Evolutionary conservation across 2,888 invertebrate species (phyloP).

Genomic region (Microchrysa polita): DNA sequence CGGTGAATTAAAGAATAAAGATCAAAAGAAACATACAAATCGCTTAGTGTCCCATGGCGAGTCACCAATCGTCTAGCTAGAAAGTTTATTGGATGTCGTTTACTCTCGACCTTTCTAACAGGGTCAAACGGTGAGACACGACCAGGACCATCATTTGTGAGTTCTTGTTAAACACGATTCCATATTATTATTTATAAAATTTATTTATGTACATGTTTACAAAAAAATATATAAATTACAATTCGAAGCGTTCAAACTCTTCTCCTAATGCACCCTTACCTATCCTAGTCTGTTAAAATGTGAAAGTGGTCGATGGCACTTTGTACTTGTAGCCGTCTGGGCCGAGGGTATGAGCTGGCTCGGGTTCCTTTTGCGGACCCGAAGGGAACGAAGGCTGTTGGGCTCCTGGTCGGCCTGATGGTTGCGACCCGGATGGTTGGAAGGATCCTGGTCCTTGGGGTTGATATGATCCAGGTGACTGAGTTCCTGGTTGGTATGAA

Average conservation of each 20-base stretch:
- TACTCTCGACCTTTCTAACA: neutral
- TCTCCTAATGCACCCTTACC: conserved; percentile 46
- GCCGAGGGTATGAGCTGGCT: conserved; percentile 53
- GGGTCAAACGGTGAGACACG: neutral
- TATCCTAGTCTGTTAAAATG: conserved; percentile 54
- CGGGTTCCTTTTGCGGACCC: conserved; percentile 24
- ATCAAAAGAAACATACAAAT: neutral
- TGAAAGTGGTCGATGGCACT: conserved; percentile 60
- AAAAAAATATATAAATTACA: conserved; percentile 11
- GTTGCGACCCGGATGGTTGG: neutral
- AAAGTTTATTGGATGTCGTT: no score
- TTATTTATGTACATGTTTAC: neutral
- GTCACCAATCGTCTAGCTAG: no score
- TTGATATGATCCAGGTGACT: conserved; percentile 18
- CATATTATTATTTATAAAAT: conserved; percentile 1
- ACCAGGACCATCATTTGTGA: neutral
- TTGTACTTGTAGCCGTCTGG: conserved; percentile 63
- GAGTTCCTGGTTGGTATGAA: conserved; percentile 15
- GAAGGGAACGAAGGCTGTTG: neutral
- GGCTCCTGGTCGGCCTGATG: neutral
- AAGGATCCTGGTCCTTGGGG: conserved; percentile 5
- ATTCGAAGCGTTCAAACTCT: neutral
- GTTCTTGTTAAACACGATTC: neutral
- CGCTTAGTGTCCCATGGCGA: no score
- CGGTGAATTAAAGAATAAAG: neutral